Evolutionary conservation across 2,797 vertebrate species (phyloP).

Genomic region (Anabas testudineus): DNA sequence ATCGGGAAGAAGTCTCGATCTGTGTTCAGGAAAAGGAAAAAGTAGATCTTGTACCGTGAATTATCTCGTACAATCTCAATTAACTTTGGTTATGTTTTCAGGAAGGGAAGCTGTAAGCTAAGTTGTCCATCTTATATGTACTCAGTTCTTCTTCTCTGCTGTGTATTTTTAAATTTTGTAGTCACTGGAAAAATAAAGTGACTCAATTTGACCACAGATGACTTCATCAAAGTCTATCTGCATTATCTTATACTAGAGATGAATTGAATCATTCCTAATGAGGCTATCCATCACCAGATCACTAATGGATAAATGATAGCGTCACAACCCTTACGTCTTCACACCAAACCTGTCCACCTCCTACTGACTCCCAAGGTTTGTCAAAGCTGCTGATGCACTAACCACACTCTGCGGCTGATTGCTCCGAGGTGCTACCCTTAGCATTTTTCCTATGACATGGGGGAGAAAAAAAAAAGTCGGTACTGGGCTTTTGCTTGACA

Average conservation of each 20-base stretch:
- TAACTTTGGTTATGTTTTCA: too few relatives aligned
- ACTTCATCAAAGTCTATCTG: slow-evolving; percentile 50
- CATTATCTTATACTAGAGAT: slow-evolving; percentile 60
- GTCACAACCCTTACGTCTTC: slow-evolving; percentile 26
- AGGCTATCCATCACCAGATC: slow-evolving; percentile 72
- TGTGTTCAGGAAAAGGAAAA: slow-evolving; percentile 29
- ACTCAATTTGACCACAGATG: slow-evolving; percentile 58
- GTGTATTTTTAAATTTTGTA: slow-evolving; percentile 37
- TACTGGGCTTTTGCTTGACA: slow-evolving; percentile 36
- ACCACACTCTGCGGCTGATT: slow-evolving; percentile 53
- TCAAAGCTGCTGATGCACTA: slow-evolving; percentile 57
- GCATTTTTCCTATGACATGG: slow-evolving; percentile 49
- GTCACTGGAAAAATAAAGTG: slow-evolving; percentile 38
- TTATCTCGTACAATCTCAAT: too few relatives aligned
- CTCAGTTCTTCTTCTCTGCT: not conserved
- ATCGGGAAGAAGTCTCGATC: slow-evolving; percentile 47
- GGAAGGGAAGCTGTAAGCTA: not conserved
- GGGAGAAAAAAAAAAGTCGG: slow-evolving; percentile 2
- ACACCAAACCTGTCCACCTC: slow-evolving; percentile 39
- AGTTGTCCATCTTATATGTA: slow-evolving; percentile 10
- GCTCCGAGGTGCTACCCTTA: slow-evolving; percentile 51
- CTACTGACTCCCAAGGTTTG: slow-evolving; percentile 22
- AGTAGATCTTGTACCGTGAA: not conserved
- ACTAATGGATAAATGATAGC: slow-evolving; percentile 63
- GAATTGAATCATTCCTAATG: slow-evolving; percentile 70